Percentiles rank a stretch among this genome's conserved stretches.
Conservation (phyloP, 2,113 vertebrate species). For the Hypomesus transpacificus region DNA sequence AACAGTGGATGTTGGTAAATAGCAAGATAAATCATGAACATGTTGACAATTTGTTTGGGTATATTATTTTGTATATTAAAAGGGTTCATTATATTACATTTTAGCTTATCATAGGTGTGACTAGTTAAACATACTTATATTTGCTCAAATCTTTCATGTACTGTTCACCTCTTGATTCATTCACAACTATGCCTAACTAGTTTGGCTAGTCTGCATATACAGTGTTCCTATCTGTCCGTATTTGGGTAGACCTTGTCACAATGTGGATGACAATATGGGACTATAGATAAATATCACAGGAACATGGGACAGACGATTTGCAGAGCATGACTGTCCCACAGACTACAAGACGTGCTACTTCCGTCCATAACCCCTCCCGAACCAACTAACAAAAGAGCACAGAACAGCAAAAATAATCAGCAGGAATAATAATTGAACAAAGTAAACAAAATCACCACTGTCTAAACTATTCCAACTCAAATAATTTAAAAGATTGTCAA, state of each 20-base stretch:
- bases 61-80: too few species aligned
- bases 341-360: too few species aligned
- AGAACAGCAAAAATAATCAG: constrained; percentile 7
- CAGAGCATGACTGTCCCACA: background rate
- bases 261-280: background rate
- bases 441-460: constrained; percentile 23
- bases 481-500: constrained; percentile 4
- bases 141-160: background rate
- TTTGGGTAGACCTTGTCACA: background rate
- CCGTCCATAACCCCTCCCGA: constrained; percentile 14
- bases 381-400: constrained; percentile 8
- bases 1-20: background rate
- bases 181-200: constrained; percentile 23
- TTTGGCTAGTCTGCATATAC: background rate
- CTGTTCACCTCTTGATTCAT: constrained; percentile 43
- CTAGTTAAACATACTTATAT: constrained; percentile 1
- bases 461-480: constrained; percentile 15
- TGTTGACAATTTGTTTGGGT: too few species aligned
- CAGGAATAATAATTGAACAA: constrained; percentile 10
- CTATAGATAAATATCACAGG: background rate
- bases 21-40: too few species aligned
- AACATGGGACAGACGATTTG: background rate
- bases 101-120: too few species aligned
- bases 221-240: background rate
- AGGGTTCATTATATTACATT: too few species aligned